Percentiles rank a stretch among this genome's conserved stretches.
These are phyloP conservation scores for Galerucella nymphaeae DNA, from an alignment of 2,888 invertebrate species.

Conservation along the genomic window DNA sequence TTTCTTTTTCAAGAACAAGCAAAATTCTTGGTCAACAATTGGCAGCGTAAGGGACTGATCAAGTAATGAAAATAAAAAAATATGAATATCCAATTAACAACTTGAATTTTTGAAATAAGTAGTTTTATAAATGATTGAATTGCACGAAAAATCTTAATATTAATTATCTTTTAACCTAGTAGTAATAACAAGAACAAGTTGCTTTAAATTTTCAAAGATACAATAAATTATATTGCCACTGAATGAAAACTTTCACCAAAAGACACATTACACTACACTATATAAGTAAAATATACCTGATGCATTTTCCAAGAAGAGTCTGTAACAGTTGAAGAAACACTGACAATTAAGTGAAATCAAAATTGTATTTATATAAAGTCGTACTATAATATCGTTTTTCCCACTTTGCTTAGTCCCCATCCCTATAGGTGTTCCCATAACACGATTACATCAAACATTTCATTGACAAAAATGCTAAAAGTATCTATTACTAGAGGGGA, in stretches of 20 bases:
- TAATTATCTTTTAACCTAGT: too few relatives aligned
- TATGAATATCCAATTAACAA: too few relatives aligned
- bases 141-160: too few relatives aligned
- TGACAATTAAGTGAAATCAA: conserved; percentile 45
- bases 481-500: not conserved
- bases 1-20: too few relatives aligned
- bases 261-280: conserved; percentile 30
- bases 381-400: conserved; percentile 16
- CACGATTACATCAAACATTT: conserved; percentile 11
- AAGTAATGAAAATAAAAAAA: too few relatives aligned
- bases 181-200: too few relatives aligned
- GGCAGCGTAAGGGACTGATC: too few relatives aligned
- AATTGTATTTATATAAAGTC: conserved; percentile 45
- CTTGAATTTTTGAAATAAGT: too few relatives aligned
- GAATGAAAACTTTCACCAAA: conserved; percentile 30
- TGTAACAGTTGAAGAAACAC: conserved; percentile 36
- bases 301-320: conserved; percentile 39
- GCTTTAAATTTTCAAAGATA: too few relatives aligned
- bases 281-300: conserved; percentile 34
- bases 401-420: conserved; percentile 37
- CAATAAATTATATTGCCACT: too few relatives aligned
- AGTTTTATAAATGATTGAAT: too few relatives aligned
- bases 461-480: not conserved
- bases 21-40: too few relatives aligned
- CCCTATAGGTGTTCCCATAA: not conserved